Evolutionary conservation across 1,140 invertebrate genomes (phyloP).

Genomic region (Radopholus similis): DNA sequence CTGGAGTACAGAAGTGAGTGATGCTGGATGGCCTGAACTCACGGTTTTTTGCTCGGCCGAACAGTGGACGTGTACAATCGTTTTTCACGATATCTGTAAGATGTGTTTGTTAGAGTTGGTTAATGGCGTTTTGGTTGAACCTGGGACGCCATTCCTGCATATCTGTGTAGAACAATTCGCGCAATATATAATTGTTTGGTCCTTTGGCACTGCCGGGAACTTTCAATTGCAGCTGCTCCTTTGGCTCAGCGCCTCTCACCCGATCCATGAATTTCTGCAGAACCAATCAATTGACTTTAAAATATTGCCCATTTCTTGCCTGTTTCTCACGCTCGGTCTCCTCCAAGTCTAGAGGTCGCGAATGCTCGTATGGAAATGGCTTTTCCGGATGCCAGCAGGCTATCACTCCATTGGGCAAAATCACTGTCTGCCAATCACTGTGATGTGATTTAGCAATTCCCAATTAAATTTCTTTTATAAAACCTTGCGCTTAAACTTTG

Average conservation of each 20-base stretch:
- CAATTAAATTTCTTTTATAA: too few relatives aligned
- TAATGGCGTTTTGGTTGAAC: slow-evolving; percentile 12
- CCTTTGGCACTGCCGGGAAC: slow-evolving; percentile 12
- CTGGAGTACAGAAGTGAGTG: not conserved
- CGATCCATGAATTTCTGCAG: not conserved
- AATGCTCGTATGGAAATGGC: slow-evolving; percentile 77
- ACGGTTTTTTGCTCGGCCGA: too few relatives aligned
- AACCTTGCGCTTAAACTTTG: too few relatives aligned
- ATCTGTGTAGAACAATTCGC: slow-evolving; percentile 30
- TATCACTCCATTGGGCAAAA: slow-evolving; percentile 64
- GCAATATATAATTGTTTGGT: slow-evolving; percentile 16
- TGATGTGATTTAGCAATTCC: too few relatives aligned
- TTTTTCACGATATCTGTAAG: slow-evolving; percentile 49
- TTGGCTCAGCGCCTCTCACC: not conserved
- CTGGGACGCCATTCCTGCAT: slow-evolving; percentile 32
- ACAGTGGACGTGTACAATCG: slow-evolving; percentile 33
- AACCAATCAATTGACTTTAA: not conserved
- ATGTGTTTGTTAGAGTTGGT: not conserved
- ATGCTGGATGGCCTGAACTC: not conserved
- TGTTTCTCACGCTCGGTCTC: slow-evolving; percentile 14
- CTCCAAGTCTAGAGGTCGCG: slow-evolving; percentile 67
- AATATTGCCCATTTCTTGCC: not conserved
- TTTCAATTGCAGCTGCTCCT: too few relatives aligned
- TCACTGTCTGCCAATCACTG: slow-evolving; percentile 30
- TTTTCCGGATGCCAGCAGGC: slow-evolving; percentile 80